phyloP scores from a whole-genome alignment of 2,888 invertebrate genomes.

The Ornithoptera alexandrae region DNA sequence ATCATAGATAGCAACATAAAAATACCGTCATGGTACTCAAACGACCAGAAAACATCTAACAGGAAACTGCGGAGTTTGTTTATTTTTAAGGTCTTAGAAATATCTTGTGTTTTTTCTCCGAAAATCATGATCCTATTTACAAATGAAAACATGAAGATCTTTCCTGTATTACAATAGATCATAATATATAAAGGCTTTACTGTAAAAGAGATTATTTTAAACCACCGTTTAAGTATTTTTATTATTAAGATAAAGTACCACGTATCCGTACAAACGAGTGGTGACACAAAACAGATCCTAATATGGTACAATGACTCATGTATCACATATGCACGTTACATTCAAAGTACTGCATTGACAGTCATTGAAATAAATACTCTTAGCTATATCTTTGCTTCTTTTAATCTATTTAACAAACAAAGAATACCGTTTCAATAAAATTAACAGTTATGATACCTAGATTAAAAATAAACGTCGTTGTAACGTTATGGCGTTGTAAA shows the following conservation, averaged over 20 bases:
- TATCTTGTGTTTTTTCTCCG: too few relatives aligned
- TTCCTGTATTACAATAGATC: too few relatives aligned
- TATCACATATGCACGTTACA: slow-evolving; percentile 7
- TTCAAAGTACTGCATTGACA: not conserved
- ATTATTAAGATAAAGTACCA: slow-evolving; percentile 1
- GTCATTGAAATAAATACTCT: not conserved
- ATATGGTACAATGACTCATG: slow-evolving; percentile 20
- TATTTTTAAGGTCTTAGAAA: too few relatives aligned
- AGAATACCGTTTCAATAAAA: slow-evolving; percentile 5
- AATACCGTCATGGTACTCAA: too few relatives aligned
- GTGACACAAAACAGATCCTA: slow-evolving; percentile 14
- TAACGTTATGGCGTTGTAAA: slow-evolving; percentile 23
- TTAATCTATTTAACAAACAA: slow-evolving; percentile 4
- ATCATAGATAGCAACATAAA: too few relatives aligned
- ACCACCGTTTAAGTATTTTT: too few relatives aligned
- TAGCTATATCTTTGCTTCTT: not conserved
- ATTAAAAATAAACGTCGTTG: slow-evolving; percentile 21
- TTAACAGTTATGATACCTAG: slow-evolving; percentile 12
- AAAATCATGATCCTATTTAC: too few relatives aligned
- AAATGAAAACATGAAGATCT: too few relatives aligned
- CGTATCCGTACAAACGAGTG: slow-evolving; percentile 10
- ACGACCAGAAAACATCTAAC: too few relatives aligned
- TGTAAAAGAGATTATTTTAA: too few relatives aligned
- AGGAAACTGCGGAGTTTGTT: too few relatives aligned
- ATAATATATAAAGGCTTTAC: too few relatives aligned